Base-by-base conservation (phyloP, 37 sponge, comb jelly and placozoan species). In the Theonella swinhoei region DNA sequence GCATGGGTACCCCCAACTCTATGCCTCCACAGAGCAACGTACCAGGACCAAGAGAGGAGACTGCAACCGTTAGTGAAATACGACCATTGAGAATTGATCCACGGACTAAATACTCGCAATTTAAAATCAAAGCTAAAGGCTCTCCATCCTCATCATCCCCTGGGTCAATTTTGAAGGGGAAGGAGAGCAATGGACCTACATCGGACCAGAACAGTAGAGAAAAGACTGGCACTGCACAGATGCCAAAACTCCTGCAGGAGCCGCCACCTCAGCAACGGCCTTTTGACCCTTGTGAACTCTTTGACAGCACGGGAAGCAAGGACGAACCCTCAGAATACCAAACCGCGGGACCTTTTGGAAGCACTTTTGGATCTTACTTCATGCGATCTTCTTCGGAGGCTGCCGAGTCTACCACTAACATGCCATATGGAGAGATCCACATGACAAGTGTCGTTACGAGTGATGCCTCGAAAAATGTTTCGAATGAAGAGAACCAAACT, bases 201-300 rank as follows among this genome's bases (percentile, higher is more conserved):
- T 37, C 4, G 2, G 22, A 77, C 68, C 24, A 71, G 68, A 11
- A 20, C 35, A 19, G 24, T 38, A 32, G 35, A 28, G 20, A 59
- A 31, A 2, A 54, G 19, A 20, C 9, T 8, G n/a, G 33, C 37
- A 34, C 31, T 32, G n/a, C 47, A 39, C 58, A 79, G 1, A 40
- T 91, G 35, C 91, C 91, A 36, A 77, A 77, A 38, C 80, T 87
- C 25, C 80, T 91, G 19, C 69, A 83, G 33, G 80, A 91, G 25
- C 61, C 80, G 3, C 34, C 74, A 17, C 40, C 42, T 36, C 70
- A 90, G 34, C 69, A 83, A 0, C 89, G 87, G 36, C 94, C 91
- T 7, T 64, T 90, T 11, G 84, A 90, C 39, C 88, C 84, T 24
- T 61, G 47, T 2, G 85, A 87, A 24, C 65, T 94, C 25, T 94